Evolutionary conservation across 2,888 invertebrate species (phyloP).

Genomic region (Antheraea yamamai): DNA sequence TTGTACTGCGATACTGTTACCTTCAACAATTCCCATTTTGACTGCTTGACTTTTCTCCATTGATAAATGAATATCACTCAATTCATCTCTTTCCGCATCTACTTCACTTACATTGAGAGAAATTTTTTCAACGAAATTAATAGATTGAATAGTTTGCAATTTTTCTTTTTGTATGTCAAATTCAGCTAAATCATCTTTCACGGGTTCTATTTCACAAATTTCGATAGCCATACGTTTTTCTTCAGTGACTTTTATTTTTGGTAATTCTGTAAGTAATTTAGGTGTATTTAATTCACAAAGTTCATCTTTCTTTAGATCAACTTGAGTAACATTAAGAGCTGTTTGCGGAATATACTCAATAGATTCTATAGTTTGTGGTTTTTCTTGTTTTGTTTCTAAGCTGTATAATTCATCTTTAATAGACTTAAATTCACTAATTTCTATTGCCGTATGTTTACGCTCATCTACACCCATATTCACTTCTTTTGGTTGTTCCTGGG

Average conservation of each 20-base stretch:
- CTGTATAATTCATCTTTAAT: slow-evolving; percentile 30
- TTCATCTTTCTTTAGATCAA: slow-evolving; percentile 26
- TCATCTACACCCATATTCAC: slow-evolving; percentile 2
- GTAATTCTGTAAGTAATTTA: background rate
- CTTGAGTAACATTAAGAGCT: slow-evolving; percentile 33
- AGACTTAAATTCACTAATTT: slow-evolving; percentile 33
- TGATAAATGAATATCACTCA: slow-evolving; percentile 17
- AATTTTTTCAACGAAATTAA: slow-evolving; percentile 31
- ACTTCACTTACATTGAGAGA: slow-evolving; percentile 35
- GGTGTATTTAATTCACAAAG: slow-evolving; percentile 4
- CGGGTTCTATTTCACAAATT: slow-evolving; percentile 33
- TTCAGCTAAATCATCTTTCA: slow-evolving; percentile 22
- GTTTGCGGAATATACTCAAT: slow-evolving; percentile 30
- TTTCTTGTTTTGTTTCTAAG: slow-evolving; percentile 24
- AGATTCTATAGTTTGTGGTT: slow-evolving; percentile 25
- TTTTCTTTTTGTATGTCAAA: slow-evolving; percentile 22
- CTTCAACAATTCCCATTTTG: background rate
- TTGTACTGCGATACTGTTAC: slow-evolving; percentile 5
- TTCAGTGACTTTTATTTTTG: background rate
- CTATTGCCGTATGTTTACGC: slow-evolving; percentile 25
- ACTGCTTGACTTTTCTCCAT: slow-evolving; percentile 8
- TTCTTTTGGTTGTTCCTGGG: slow-evolving; percentile 17
- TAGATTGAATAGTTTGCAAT: slow-evolving; percentile 21
- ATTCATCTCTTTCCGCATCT: slow-evolving; percentile 27
- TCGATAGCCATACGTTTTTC: slow-evolving; percentile 24